Conservation (phyloP, 2,888 invertebrate species). For the Orchestes rusci region DNA sequence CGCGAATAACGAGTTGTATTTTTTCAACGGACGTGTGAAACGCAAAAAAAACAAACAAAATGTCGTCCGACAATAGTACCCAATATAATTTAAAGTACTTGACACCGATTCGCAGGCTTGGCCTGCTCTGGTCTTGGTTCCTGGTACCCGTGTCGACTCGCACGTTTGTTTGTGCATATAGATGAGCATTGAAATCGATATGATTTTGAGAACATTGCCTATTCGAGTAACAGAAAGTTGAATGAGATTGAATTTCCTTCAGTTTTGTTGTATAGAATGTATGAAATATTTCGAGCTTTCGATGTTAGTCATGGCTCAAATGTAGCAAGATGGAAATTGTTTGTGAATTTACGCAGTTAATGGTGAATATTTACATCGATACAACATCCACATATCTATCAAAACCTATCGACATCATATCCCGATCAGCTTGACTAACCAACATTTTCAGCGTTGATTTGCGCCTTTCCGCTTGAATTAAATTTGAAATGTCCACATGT, state of each 20-base stretch:
- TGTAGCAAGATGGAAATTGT: no score
- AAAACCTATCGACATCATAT: no score
- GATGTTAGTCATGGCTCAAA: no score
- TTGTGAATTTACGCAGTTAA: no score
- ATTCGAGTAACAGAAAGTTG: neutral
- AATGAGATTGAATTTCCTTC: neutral
- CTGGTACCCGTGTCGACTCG: conserved; percentile 16
- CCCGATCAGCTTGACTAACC: conserved; percentile 8
- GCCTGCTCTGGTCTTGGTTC: conserved; percentile 20
- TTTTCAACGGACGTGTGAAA: conserved; percentile 7
- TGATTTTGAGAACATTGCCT: neutral
- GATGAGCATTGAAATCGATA: neutral
- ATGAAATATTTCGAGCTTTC: no score
- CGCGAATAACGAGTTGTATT: neutral
- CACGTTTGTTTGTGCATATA: no score
- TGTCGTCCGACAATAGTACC: no score
- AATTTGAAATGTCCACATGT: conserved; percentile 3
- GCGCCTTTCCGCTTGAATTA: conserved; percentile 13
- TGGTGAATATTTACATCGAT: no score
- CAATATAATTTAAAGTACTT: conserved; percentile 21
- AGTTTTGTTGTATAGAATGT: no score
- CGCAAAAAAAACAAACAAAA: conserved; percentile 10
- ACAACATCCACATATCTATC: no score
- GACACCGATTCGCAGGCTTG: conserved; percentile 22
- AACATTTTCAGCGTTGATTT: conserved; percentile 11